Base-by-base conservation (phyloP, 2,888 invertebrate species). In the Epinotia brunnichana region DNA sequence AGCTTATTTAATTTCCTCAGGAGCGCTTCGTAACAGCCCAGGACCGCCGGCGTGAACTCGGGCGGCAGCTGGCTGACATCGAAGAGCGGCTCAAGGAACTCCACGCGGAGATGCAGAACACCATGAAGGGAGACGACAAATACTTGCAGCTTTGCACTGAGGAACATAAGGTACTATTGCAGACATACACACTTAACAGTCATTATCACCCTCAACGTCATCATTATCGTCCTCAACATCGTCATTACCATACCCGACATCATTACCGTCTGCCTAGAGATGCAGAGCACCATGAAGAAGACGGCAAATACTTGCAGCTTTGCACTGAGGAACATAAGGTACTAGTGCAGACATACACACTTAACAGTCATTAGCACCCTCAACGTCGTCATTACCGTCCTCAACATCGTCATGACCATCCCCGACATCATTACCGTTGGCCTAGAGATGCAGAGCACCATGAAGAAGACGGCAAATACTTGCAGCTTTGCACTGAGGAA, bases 251-350 rank as follows among this genome's bases (percentile, higher is more conserved):
- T 44, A 4, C 15, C 11, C 4, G 4, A 44, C 44, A 44, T 15
- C 44, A 15, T 44, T 15, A 44, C 15, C 13, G n/a, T n/a, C n/a
- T n/a, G 96, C 78, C 94, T 94, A 0, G 96, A 97, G 80, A 94
- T 97, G 86, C 96, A 97, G 79, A 95, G 96, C 82, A 95, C 96
- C 0, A 95, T 95, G 82, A 94, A 97, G 76, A 96, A 96, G 3
- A 97, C 73, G 95, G 97, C 75, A 94, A 95, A 76, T 97, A 96
- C 85, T 87, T 97, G 70, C 94, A 95, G 59, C 87, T 97, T 2
- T 95, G 97, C 77, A 96, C 95, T 1, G 95, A 96, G 81, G 96
- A 95, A 81, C 94, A 95, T 79, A 94, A 94, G 90, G 94, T 95
- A 60, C 15, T 2, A n/a, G n/a, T n/a, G n/a, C n/a, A n/a, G n/a